Conservation (phyloP, 2,888 invertebrate species). For the Lottia gigantea region DNA sequence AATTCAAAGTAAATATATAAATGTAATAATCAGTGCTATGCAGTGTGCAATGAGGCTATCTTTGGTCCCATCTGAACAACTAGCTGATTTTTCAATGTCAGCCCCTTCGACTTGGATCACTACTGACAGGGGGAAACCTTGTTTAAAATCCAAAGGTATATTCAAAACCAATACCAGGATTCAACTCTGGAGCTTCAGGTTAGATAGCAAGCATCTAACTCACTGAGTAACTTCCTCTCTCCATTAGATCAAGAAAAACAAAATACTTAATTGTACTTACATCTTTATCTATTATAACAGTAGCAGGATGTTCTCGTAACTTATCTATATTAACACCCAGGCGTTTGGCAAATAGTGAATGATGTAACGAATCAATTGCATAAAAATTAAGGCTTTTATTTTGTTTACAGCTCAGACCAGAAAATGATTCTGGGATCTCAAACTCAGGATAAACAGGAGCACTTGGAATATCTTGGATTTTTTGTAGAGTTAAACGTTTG, state of each 20-base stretch:
- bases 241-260: too few species aligned
- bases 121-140: too few species aligned
- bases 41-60: too few species aligned
- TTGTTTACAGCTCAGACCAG: constrained; percentile 68
- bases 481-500: constrained; percentile 43
- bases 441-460: not conserved
- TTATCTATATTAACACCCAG: constrained; percentile 76
- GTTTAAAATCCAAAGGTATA: too few species aligned
- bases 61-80: too few species aligned
- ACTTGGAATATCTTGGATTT: constrained; percentile 35
- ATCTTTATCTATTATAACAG: constrained; percentile 76
- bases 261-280: constrained; percentile 20
- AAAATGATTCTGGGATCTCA: constrained; percentile 29
- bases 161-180: not conserved
- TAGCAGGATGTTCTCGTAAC: constrained; percentile 49
- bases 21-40: too few species aligned
- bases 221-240: too few species aligned
- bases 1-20: too few species aligned
- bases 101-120: too few species aligned
- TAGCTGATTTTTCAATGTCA: too few species aligned
- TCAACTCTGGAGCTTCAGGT: not conserved
- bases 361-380: constrained; percentile 80
- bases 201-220: too few species aligned
- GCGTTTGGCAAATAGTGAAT: constrained; percentile 80
- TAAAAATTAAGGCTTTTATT: constrained; percentile 76